These are phyloP conservation scores for Imbricaverruca yamaguchii DNA, from an alignment of 2,888 invertebrate genomes.

Conservation along the genomic window DNA sequence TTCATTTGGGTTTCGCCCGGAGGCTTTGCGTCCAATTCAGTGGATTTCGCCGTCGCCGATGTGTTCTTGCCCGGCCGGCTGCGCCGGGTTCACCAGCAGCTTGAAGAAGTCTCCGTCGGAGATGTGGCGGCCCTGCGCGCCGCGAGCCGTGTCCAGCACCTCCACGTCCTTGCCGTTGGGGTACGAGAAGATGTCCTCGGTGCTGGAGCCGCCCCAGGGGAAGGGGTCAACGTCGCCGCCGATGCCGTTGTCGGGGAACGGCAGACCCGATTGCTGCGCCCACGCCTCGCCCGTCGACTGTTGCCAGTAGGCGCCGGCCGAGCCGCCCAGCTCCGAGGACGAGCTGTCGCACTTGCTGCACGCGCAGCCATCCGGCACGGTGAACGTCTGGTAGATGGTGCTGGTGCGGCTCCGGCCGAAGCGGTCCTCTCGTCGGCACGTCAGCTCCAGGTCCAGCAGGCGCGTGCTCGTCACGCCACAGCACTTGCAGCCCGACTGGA, in stretches of 20 bases:
- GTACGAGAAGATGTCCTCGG: not conserved
- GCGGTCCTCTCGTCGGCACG: not conserved
- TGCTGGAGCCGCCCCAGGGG: not conserved
- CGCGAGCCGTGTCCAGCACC: not conserved
- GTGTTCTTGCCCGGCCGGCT: not conserved
- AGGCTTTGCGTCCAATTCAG: not conserved
- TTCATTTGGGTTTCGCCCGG: no score
- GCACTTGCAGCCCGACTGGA: conserved; percentile 18
- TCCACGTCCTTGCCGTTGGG: not conserved
- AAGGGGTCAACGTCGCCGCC: not conserved
- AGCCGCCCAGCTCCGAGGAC: not conserved
- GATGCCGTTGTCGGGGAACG: not conserved
- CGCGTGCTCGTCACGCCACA: not conserved
- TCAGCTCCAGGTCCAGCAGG: conserved; percentile 1
- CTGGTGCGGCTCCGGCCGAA: not conserved
- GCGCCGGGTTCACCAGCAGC: not conserved
- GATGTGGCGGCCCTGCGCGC: not conserved
- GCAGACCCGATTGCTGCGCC: not conserved
- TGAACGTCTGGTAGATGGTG: not conserved
- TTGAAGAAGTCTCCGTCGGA: not conserved
- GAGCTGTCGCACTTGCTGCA: conserved; percentile 17
- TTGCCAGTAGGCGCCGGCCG: conserved; percentile 4
- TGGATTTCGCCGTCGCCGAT: not conserved
- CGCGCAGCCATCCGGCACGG: conserved; percentile 11
- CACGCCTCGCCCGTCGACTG: conserved; percentile 4